These are phyloP conservation scores for Omphaloscelis lunosa DNA, from an alignment of 2,888 invertebrate genomes.

Conservation along the genomic window DNA sequence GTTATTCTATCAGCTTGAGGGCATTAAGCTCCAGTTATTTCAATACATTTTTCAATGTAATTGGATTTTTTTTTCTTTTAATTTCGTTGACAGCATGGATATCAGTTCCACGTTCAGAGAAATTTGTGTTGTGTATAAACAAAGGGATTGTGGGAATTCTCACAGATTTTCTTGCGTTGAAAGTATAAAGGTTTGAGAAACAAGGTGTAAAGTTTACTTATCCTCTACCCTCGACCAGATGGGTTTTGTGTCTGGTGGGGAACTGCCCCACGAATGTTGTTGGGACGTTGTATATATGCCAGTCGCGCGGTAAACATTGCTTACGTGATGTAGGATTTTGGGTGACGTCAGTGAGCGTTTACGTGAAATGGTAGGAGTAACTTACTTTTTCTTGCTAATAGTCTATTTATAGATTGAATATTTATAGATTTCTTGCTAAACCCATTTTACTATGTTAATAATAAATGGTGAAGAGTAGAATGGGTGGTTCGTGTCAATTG, in stretches of 20 bases:
- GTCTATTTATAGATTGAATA: not conserved
- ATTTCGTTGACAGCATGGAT: not conserved
- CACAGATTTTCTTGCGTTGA: not conserved
- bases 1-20: constrained; percentile 20
- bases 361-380: not conserved
- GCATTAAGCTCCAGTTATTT: constrained; percentile 32
- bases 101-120: not conserved
- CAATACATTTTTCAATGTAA: constrained; percentile 36
- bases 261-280: too few relatives aligned
- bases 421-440: not conserved
- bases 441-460: not conserved
- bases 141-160: constrained; percentile 6
- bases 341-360: not conserved
- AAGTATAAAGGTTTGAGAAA: too few relatives aligned
- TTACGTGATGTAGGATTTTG: too few relatives aligned
- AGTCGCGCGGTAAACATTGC: too few relatives aligned
- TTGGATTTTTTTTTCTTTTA: constrained; percentile 6
- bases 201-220: too few relatives aligned
- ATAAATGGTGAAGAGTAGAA: not conserved
- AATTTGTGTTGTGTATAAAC: constrained; percentile 8
- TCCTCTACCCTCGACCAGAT: too few relatives aligned
- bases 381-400: not conserved
- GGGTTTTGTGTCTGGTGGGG: too few relatives aligned
- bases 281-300: too few relatives aligned
- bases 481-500: not conserved